Evolutionary conservation across 1,140 invertebrate genomes (phyloP).

Genomic region (Drosophila micromelanica): DNA sequence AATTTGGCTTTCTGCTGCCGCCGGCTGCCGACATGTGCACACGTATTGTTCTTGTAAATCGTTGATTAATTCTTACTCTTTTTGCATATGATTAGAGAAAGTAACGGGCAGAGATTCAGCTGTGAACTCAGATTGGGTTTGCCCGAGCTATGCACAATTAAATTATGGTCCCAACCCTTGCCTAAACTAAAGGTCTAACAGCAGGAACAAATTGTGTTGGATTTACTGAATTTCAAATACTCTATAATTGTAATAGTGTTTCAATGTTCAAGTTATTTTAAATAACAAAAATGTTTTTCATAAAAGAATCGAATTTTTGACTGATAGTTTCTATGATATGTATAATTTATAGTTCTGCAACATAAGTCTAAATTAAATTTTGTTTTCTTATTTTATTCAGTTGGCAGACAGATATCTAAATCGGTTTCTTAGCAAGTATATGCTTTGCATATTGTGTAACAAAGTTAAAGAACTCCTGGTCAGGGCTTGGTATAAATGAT

Average conservation of each 20-base stretch:
- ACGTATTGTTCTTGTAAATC: constrained; percentile 82
- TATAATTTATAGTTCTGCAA: neutral
- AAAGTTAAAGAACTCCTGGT: neutral
- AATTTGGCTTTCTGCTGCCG: constrained; percentile 24
- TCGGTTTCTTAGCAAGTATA: neutral
- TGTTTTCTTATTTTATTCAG: too few species aligned
- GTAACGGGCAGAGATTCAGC: constrained; percentile 41
- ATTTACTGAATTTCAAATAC: neutral
- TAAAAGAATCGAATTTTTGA: too few species aligned
- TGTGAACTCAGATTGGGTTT: constrained; percentile 34
- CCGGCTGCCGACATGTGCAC: constrained; percentile 70
- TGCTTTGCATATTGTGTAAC: neutral
- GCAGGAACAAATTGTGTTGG: constrained; percentile 17
- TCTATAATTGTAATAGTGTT: neutral
- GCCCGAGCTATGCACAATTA: constrained; percentile 27
- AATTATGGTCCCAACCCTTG: constrained; percentile 34
- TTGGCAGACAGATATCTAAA: neutral
- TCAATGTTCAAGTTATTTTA: too few species aligned
- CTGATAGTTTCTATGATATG: too few species aligned
- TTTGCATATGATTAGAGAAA: constrained; percentile 79
- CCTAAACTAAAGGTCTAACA: neutral
- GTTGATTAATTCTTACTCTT: constrained; percentile 79
- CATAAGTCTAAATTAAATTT: neutral
- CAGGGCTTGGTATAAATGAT: neutral
- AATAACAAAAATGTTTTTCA: too few species aligned